Evolutionary conservation across 1,140 invertebrate species (phyloP), one percentile per base, ranked within the genome.

Genomic region (Psix sp.): DNA sequence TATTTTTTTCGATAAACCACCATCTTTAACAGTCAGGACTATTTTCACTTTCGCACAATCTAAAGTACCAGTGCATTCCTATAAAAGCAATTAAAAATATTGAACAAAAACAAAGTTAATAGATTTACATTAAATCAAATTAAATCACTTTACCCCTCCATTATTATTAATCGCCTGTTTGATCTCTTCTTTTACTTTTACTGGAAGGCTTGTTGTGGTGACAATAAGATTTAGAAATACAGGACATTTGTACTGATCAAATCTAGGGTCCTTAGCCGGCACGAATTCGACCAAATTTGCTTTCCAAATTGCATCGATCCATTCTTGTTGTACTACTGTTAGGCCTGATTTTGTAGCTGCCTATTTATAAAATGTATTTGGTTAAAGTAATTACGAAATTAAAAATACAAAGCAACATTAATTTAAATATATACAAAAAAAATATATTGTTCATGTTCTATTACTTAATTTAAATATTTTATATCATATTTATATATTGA

Each of bases 291-390:
- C 86, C 20, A 90, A 81, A 49, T 92, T 93, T 15, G 85, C 86
- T 20, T 94, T 86, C 95, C 95, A 97, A 1, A 96, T 91, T 4
- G 90, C 90, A 48, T 92, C 81, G 1, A 97, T 88, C 95, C 96
- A 98, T 9, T 91, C 88, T 7, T 90, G 87, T n/a, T 89, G 88
- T 91, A 96, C 94, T 5, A 97, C 88, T 21, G 92, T 91, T 70
- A 94, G 91, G 1, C 90, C 90, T 54, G 89, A 88, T 74, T 91
- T 89, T 9, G 90, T 89, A 31, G 95, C 95, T 84, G 92, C 91
- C 92, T 94, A 26, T 35, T 10, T 13, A 2, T 13, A 35, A 10
- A 29, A 9, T 5, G n/a, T 29, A 10, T 29, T 29, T 24, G 9
- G n/a, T 29, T n/a, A 29, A 7, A 29, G 7, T n/a, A 29, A 29